Percentiles rank a stretch among this genome's conserved stretches.
These are phyloP conservation scores for Cenopis cana DNA, from an alignment of 2,888 invertebrate genomes.

Conservation along the genomic window DNA sequence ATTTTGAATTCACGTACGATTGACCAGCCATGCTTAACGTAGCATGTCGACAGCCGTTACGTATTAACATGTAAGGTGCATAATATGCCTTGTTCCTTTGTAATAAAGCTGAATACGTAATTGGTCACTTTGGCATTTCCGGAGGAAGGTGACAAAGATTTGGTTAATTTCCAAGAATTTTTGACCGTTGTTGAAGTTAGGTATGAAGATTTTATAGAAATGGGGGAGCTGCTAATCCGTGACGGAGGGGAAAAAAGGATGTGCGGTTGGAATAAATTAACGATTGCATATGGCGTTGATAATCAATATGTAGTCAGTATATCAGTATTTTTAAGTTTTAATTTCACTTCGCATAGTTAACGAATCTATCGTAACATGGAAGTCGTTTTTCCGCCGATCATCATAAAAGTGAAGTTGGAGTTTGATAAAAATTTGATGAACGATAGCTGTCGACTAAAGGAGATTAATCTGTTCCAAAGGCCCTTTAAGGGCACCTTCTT, in stretches of 20 bases:
- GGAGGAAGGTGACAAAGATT: slow-evolving; percentile 29
- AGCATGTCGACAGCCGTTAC: slow-evolving; percentile 49
- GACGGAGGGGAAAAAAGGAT: slow-evolving; percentile 26
- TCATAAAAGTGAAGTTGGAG: no score
- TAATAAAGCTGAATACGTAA: background rate
- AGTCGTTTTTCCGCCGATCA: no score
- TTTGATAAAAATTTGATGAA: no score
- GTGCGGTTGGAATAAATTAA: slow-evolving; percentile 24
- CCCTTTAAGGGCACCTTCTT: no score
- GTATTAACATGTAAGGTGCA: slow-evolving; percentile 51
- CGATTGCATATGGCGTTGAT: slow-evolving; percentile 3
- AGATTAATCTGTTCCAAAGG: no score
- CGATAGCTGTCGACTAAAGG: no score
- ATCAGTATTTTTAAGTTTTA: no score
- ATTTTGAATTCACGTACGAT: slow-evolving; percentile 22
- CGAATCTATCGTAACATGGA: no score
- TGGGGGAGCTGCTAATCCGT: slow-evolving; percentile 26
- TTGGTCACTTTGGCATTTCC: slow-evolving; percentile 11
- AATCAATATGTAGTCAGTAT: background rate
- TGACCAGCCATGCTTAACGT: slow-evolving; percentile 50
- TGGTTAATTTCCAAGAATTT: slow-evolving; percentile 2
- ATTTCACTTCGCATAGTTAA: no score
- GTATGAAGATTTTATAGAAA: background rate
- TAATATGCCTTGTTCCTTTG: slow-evolving; percentile 11
- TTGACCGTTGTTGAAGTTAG: background rate